Base-by-base conservation (phyloP, 1,140 invertebrate species). In the Babylonia areolata region DNA sequence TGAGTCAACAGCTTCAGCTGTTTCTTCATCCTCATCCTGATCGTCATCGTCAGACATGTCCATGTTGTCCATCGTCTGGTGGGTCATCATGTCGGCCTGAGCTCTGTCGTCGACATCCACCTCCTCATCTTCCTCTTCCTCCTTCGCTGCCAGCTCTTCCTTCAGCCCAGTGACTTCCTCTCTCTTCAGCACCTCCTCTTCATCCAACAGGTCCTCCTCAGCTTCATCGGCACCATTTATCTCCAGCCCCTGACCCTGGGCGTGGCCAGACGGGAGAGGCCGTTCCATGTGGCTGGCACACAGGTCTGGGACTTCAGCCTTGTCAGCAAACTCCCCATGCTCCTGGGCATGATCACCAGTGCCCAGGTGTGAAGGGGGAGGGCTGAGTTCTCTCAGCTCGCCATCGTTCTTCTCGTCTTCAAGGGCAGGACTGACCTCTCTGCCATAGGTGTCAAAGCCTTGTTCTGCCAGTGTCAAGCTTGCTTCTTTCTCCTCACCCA, bases 211-310 rank as follows among this genome's bases (percentile, higher is more conserved):
- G 28, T 64, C 88, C 35, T 88, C 86, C 54, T 88, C 84, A 81
- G 88, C 86, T 89, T 92, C 89, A 85, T 88, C 85, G 88, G 90
- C 87, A 84, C 89, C 87, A 81, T 85, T 91, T 90, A 87, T 88
- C 37, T 80, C 71, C 35, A 77, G 46, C 3, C 46, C 54, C 28
- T 80, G 78, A n/a, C 64, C 85, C 40, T 89, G 79, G 78, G 54
- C 64, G 28, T 88, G 79, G 35, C 87, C 87, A 81, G 87, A 87
- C 84, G 88, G 88, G 40, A 89, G 82, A 46, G 75, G 88, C 46
- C 88, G 88, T 54, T 88, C 85, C 31, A 83, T 46, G 23, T 78
- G 31, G 35, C 15, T 78, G 40, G 28, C 86, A 71, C 51, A 33
- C 17, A 64, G 58, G 5, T 64, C 28, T 23, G 58, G 23, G 15